These are phyloP conservation scores for Melangyna quadrimaculata DNA, from an alignment of 2,888 invertebrate genomes.

Conservation along the genomic window DNA sequence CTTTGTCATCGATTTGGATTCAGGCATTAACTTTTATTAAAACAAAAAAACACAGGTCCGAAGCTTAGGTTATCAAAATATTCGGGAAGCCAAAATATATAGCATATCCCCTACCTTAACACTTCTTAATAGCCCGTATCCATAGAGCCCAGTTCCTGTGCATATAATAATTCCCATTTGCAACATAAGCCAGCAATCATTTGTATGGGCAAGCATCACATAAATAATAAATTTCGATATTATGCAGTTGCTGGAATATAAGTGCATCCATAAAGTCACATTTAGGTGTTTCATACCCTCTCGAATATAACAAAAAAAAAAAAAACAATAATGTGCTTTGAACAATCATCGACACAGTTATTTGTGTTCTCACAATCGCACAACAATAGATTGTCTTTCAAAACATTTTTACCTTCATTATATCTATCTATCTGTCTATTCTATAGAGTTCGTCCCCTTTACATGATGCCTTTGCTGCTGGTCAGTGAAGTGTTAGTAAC, in stretches of 20 bases:
- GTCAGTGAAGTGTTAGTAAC: constrained; percentile 68
- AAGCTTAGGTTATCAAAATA: too few relatives aligned
- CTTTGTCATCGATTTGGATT: too few relatives aligned
- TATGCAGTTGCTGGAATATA: background rate
- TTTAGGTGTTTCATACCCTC: constrained; percentile 13
- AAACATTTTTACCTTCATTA: constrained; percentile 33
- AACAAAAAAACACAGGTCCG: too few relatives aligned
- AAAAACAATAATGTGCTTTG: background rate
- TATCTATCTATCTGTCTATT: background rate
- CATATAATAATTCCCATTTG: background rate
- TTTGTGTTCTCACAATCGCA: constrained; percentile 55
- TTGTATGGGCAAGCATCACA: constrained; percentile 30
- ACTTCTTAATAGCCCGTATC: background rate
- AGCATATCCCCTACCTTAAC: too few relatives aligned
- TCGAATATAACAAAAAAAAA: background rate
- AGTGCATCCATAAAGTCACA: constrained; percentile 16
- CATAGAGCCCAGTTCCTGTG: background rate
- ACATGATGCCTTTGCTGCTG: constrained; percentile 41
- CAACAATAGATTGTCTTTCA: constrained; percentile 35
- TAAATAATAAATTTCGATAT: constrained; percentile 46
- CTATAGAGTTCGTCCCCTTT: background rate
- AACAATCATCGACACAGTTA: constrained; percentile 53
- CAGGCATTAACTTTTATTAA: too few relatives aligned
- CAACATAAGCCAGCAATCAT: background rate
- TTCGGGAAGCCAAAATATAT: too few relatives aligned